These are phyloP conservation scores for Dermatophagoides farinae DNA, from an alignment of 1,140 invertebrate genomes.

Conservation along the genomic window DNA sequence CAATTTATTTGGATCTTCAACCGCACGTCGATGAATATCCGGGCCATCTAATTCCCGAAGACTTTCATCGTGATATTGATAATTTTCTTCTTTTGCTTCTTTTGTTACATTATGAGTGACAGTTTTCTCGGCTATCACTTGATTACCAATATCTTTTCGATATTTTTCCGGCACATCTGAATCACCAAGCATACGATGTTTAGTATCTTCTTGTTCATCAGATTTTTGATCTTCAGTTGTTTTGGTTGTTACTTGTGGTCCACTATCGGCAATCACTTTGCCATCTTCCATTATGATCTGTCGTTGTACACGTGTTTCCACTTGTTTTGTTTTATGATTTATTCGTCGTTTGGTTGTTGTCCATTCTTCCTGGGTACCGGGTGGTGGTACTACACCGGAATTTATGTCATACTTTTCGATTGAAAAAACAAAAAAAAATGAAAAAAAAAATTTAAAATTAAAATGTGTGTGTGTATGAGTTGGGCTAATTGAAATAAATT, in stretches of 20 bases:
- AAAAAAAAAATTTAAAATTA: background rate
- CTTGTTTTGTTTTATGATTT: slow-evolving; percentile 32
- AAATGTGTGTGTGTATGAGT: background rate
- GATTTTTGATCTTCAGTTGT: slow-evolving; percentile 69
- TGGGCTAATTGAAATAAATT: background rate
- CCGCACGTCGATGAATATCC: slow-evolving; percentile 18
- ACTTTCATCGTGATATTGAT: slow-evolving; percentile 22
- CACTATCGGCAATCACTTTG: slow-evolving; percentile 62
- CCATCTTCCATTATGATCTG: slow-evolving; percentile 71
- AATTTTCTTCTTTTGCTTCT: slow-evolving; percentile 21
- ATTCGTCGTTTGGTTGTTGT: slow-evolving; percentile 11
- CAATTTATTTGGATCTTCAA: slow-evolving; percentile 17
- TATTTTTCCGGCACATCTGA: slow-evolving; percentile 11
- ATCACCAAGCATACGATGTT: slow-evolving; percentile 3
- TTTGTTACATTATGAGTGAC: slow-evolving; percentile 19
- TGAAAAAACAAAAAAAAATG: background rate
- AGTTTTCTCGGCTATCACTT: slow-evolving; percentile 20
- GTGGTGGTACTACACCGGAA: slow-evolving; percentile 1
- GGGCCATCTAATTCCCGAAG: slow-evolving; percentile 18
- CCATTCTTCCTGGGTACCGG: slow-evolving; percentile 12
- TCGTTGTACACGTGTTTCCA: slow-evolving; percentile 66
- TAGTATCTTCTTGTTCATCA: slow-evolving; percentile 32
- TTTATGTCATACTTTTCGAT: background rate
- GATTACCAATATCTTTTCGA: slow-evolving; percentile 1
- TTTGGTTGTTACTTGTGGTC: slow-evolving; percentile 66